Base-by-base conservation (phyloP, 2,888 invertebrate species). In the Chaetogeoica ovagalla region DNA sequence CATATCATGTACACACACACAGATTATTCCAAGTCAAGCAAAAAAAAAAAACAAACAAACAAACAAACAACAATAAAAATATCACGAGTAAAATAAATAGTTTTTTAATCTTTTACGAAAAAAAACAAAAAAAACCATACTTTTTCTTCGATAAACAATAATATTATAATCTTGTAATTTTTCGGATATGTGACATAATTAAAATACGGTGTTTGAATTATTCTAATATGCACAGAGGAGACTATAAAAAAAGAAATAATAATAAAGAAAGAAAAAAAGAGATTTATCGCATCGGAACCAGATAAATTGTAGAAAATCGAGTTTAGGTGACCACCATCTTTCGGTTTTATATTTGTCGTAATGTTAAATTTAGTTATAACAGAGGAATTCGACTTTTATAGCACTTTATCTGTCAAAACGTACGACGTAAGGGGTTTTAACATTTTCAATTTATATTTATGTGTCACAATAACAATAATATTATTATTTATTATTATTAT, bases 1-100 rank as follows among this genome's bases (percentile, higher is more conserved):
- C 55, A 55, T 74, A 72, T 39, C 37, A 55, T 74, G 65, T 74
- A 74, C 63, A 30, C 30, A 57, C 21, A 65, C 30, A 57, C 21
- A 65, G 39, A 21, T 57, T 39, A 65, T 39, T 65, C 17, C 23
- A 66, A 75, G 37, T 75, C 39, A 39, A 66, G 23, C 17, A 43
- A 43, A 43, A 66, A 74, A 74, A 30, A 30, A 30, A n/a, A n/a
- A n/a, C n/a, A n/a, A n/a, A n/a, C n/a, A n/a, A n/a, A n/a, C n/a
- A n/a, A 66, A 75, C 11, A 57, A 66, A 75, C 55, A 57, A 65
- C 57, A 57, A 74, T 39, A 65, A 55, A 74, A 74, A 74, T 65
- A 74, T 66, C 39, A 23, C 65, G 21, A 39, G 65, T 37, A 57
- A 74, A 66, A 57, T 66, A 75, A 73, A 63, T 63, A 60, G 73